A percentile compares a stretch with the other conserved stretches of the same genome.
phyloP scores from a whole-genome alignment of 1,140 invertebrate genomes.

The Ctenoplectra terminalis region DNA sequence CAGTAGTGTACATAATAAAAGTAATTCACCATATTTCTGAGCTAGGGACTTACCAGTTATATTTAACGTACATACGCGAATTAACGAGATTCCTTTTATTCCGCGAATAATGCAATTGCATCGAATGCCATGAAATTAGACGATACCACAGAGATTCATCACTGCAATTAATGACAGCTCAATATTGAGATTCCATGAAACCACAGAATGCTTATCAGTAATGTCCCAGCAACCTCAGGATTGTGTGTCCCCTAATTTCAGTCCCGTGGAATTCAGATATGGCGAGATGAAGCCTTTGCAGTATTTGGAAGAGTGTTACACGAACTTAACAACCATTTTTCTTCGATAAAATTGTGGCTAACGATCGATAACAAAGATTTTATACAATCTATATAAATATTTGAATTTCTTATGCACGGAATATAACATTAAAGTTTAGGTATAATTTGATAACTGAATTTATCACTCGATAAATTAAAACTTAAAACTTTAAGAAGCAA shows the following conservation, averaged over 20 bases:
- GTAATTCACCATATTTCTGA: too few species aligned
- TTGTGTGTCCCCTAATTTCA: conserved; percentile 20
- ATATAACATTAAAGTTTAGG: too few species aligned
- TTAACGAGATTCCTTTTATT: not conserved
- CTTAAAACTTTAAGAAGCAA: too few species aligned
- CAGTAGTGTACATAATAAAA: too few species aligned
- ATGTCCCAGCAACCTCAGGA: conserved; percentile 17
- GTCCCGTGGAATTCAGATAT: not conserved
- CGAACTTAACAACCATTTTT: not conserved
- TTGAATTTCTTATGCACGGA: too few species aligned
- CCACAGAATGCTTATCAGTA: conserved; percentile 42
- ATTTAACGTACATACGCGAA: too few species aligned
- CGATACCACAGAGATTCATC: conserved; percentile 13
- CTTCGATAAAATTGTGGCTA: not conserved
- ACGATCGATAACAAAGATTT: not conserved
- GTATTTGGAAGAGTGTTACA: not conserved
- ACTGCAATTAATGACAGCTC: conserved; percentile 30
- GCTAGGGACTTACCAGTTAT: too few species aligned
- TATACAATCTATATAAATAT: too few species aligned
- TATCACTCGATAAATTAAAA: too few species aligned
- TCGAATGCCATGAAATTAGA: conserved; percentile 2
- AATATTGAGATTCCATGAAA: conserved; percentile 34
- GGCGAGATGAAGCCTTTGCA: not conserved
- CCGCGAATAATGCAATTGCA: not conserved
- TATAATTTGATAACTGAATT: too few species aligned